phyloP scores from a whole-genome alignment of 2,113 vertebrate species.

The Fulica atra region DNA sequence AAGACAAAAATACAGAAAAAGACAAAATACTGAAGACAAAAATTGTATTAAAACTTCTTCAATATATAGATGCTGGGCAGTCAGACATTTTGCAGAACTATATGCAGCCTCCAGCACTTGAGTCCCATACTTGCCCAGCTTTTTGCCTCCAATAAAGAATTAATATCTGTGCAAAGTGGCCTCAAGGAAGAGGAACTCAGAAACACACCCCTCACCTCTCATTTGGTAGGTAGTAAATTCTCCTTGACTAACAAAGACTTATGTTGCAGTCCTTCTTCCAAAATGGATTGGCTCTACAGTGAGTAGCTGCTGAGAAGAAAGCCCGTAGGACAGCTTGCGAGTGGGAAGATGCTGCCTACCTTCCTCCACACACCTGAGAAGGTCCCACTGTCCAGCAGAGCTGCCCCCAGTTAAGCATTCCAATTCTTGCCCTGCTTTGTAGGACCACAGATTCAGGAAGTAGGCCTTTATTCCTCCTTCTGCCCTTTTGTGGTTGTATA shows the following conservation, averaged over 20 bases:
- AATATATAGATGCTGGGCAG: background rate
- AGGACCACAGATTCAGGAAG: background rate
- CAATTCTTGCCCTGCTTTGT: background rate
- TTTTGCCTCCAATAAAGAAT: background rate
- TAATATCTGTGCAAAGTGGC: background rate
- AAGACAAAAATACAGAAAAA: background rate
- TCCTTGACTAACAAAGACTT: background rate
- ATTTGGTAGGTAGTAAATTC: background rate
- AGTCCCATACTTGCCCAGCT: background rate
- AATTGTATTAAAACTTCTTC: background rate
- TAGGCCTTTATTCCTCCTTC: background rate
- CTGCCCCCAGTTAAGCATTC: background rate
- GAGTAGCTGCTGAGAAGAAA: background rate
- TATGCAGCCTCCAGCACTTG: background rate
- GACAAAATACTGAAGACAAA: background rate
- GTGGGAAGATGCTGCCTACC: background rate
- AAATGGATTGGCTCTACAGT: background rate
- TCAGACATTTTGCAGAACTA: background rate
- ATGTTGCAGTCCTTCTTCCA: background rate
- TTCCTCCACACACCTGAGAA: background rate
- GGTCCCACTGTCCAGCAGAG: background rate
- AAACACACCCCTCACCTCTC: background rate
- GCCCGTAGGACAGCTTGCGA: background rate
- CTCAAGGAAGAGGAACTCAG: background rate
- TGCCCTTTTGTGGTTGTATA: constrained; percentile 11